Evolutionary conservation across 2,888 invertebrate species (phyloP), one percentile per base, ranked within the genome.

Genomic region (Caenorhabditis wallacei): DNA sequence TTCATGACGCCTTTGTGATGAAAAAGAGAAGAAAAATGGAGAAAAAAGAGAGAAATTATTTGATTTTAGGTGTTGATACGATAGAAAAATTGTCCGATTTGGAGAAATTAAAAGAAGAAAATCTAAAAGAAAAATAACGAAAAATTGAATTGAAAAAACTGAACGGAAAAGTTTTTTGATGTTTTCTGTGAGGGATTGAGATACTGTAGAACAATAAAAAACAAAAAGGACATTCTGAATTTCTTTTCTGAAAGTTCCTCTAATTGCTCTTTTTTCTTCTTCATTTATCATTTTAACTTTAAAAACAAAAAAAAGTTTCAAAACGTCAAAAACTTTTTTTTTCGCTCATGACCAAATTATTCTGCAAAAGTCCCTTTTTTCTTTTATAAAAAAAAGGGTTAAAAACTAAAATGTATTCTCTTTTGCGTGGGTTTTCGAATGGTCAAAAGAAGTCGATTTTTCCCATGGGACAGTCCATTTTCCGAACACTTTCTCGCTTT

Each of bases 381-480:
- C 48, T 64, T 53, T 10, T 10, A 1, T 30, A 48, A 53, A 37
- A 53, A 37, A 66, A 53, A n/a, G n/a, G n/a, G 48, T 64, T 51
- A 48, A 64, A 18, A 51, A 51, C 26, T 7, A 64, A n/a, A n/a
- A 30, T 2, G 13, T 48, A 8, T 66, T 57, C 46, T 57, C n/a
- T 16, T 56, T 56, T 22, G 71, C 71, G 71, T 71, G 71, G 71
- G 71, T 72, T 72, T 53, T 53, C n/a, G 46, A 18, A 13, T n/a
- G 72, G 53, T 53, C 61, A 61, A 63, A 46, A 40, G 53, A 26
- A 35, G 37, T 11, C 37, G 22, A 26, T 8, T n/a, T n/a, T 1
- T 53, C 72, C 53, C 72, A 26, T 18, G 72, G 40, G 72, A 72
- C 24, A 24, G 59, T 71, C 59, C 61, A 71, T 72, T 70, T 70